These are phyloP conservation scores for Scotopteryx bipunctaria DNA, from an alignment of 2,888 invertebrate genomes.

Conservation along the genomic window DNA sequence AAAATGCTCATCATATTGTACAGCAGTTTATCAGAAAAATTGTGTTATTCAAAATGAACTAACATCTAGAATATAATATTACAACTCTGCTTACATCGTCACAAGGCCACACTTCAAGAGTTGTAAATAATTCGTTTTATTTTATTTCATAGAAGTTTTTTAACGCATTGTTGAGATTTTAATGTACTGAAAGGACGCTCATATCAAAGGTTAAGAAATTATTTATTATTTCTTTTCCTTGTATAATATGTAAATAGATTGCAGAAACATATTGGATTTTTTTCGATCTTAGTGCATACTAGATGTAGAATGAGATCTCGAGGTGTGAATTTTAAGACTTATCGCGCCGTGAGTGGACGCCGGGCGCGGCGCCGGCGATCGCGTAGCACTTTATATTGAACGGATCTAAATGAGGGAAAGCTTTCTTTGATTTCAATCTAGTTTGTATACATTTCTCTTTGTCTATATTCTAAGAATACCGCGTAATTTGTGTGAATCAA, in stretches of 20 bases:
- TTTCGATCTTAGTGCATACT: slow-evolving; percentile 63
- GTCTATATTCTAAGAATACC: slow-evolving; percentile 4
- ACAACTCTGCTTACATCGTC: neutral
- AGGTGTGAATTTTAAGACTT: slow-evolving; percentile 41
- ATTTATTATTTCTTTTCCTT: slow-evolving; percentile 75
- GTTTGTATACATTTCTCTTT: slow-evolving; percentile 11
- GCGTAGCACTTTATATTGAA: slow-evolving; percentile 9
- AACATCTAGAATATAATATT: neutral
- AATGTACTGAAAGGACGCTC: slow-evolving; percentile 69
- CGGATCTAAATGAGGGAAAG: slow-evolving; percentile 19
- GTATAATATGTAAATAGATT: slow-evolving; percentile 81
- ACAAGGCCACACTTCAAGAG: slow-evolving; percentile 39
- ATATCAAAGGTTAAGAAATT: slow-evolving; percentile 78
- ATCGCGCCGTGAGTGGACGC: neutral
- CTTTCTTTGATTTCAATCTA: slow-evolving; percentile 14
- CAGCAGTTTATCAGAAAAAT: no score
- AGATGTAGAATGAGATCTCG: slow-evolving; percentile 59
- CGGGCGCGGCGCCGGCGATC: slow-evolving; percentile 1
- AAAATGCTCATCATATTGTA: no score
- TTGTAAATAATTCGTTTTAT: slow-evolving; percentile 62
- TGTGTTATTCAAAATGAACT: neutral
- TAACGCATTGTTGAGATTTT: slow-evolving; percentile 57
- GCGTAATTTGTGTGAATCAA: slow-evolving; percentile 4
- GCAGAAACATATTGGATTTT: slow-evolving; percentile 45
- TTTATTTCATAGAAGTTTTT: slow-evolving; percentile 46